Conservation (phyloP, 2,888 invertebrate genomes). For the Ichneumoninae sp. region DNA sequence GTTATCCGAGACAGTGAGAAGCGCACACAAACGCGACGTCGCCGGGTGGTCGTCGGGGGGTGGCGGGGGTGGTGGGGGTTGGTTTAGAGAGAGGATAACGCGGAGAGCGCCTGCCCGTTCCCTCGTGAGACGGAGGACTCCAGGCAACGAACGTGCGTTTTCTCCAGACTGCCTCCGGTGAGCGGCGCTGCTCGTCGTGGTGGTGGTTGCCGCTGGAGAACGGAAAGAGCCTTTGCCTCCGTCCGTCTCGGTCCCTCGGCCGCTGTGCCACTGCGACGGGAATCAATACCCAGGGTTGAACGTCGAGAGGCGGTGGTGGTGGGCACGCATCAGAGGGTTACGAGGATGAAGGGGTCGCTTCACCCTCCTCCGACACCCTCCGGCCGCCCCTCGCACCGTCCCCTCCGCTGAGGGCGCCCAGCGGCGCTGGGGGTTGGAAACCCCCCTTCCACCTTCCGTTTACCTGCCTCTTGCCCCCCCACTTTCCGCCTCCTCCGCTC, state of each 20-base stretch:
- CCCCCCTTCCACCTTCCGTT: too few species aligned
- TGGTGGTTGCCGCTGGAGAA: slow-evolving; percentile 74
- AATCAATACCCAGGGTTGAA: slow-evolving; percentile 80
- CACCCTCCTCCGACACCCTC: slow-evolving; percentile 17
- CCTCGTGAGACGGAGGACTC: slow-evolving; percentile 66
- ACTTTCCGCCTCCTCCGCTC: neutral
- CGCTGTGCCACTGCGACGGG: slow-evolving; percentile 76
- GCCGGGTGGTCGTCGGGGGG: neutral
- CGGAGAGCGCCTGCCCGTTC: slow-evolving; percentile 65
- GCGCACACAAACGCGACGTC: neutral
- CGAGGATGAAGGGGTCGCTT: slow-evolving; percentile 74
- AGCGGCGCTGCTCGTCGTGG: slow-evolving; percentile 48
- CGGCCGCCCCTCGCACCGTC: neutral
- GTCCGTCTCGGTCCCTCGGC: neutral
- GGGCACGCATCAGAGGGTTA: slow-evolving; percentile 61
- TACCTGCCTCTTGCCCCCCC: too few species aligned
- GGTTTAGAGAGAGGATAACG: neutral
- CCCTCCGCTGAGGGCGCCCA: too few species aligned
- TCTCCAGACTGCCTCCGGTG: slow-evolving; percentile 77
- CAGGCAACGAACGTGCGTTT: slow-evolving; percentile 79
- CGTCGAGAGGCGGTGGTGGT: slow-evolving; percentile 84
- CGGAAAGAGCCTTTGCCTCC: slow-evolving; percentile 71
- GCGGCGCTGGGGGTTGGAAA: neutral
- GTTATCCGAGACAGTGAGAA: slow-evolving; percentile 32
- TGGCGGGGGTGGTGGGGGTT: neutral